Conservation (phyloP, 2,888 invertebrate species). For the Lithophane ornitopus region DNA sequence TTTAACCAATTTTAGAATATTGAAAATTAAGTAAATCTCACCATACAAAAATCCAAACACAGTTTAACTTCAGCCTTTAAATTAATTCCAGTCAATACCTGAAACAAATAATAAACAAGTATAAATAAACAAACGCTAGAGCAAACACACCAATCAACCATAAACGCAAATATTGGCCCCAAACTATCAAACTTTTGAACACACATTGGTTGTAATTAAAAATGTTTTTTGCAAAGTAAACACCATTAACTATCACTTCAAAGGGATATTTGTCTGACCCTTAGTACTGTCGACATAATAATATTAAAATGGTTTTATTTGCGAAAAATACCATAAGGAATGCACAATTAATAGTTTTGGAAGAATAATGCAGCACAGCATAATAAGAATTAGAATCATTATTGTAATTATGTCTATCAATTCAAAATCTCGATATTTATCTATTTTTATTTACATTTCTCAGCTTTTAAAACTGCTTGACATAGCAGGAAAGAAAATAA, state of each 20-base stretch:
- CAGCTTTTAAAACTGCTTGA: background rate
- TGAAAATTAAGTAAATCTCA: slow-evolving; percentile 12
- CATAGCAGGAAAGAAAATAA: no score
- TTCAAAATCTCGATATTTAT: background rate
- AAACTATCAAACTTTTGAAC: slow-evolving; percentile 63
- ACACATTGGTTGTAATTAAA: slow-evolving; percentile 63
- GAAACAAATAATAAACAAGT: slow-evolving; percentile 42
- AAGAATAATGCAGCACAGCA: background rate
- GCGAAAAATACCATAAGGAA: background rate
- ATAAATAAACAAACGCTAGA: slow-evolving; percentile 44
- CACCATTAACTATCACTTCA: slow-evolving; percentile 59
- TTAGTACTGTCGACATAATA: slow-evolving; percentile 22
- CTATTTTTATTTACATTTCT: no score
- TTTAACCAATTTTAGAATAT: background rate
- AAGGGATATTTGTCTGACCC: slow-evolving; percentile 54
- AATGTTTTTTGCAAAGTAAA: slow-evolving; percentile 57
- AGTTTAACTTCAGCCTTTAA: background rate
- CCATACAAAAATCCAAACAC: background rate
- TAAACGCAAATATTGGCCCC: slow-evolving; percentile 58
- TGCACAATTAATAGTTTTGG: background rate
- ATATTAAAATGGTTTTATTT: slow-evolving; percentile 16
- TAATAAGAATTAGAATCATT: background rate
- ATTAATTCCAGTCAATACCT: slow-evolving; percentile 53
- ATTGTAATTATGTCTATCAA: background rate
- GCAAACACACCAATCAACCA: slow-evolving; percentile 51